Percentiles rank a stretch among this genome's conserved stretches.
Conservation (phyloP, 2,888 invertebrate species). For the Patella caerulea region DNA sequence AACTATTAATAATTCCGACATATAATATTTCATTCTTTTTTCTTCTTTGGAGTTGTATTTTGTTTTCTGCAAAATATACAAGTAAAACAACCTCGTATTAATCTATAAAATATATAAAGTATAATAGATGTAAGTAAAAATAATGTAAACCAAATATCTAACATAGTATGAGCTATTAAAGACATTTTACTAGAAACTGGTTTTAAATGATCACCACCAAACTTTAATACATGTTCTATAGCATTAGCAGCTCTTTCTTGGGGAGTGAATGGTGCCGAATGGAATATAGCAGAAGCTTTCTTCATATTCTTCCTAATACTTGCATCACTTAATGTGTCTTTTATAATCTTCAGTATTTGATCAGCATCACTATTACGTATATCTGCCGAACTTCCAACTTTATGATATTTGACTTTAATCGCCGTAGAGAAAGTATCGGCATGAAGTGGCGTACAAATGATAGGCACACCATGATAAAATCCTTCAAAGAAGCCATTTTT, state of each 20-base stretch:
- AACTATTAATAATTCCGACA: not conserved
- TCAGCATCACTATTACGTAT: conserved; percentile 30
- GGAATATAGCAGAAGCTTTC: conserved; percentile 39
- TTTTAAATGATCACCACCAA: conserved; percentile 47
- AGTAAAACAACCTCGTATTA: not conserved
- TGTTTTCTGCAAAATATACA: not conserved
- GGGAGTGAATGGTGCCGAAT: conserved; percentile 34
- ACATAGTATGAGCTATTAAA: conserved; percentile 23
- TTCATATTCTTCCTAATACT: conserved; percentile 33
- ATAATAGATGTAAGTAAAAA: conserved; percentile 3
- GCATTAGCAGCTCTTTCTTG: conserved; percentile 44
- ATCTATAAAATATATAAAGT: not conserved
- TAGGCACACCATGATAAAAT: conserved; percentile 50
- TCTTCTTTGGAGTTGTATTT: not conserved
- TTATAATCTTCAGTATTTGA: conserved; percentile 29
- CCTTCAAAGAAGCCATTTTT: conserved; percentile 51
- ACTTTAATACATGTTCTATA: conserved; percentile 51
- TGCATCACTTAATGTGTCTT: conserved; percentile 29
- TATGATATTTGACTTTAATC: conserved; percentile 25
- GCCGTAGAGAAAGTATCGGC: conserved; percentile 42
- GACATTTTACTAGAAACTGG: conserved; percentile 35
- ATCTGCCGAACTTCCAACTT: conserved; percentile 33
- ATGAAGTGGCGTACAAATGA: conserved; percentile 43
- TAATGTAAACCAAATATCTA: conserved; percentile 26
- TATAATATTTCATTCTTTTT: not conserved